These are phyloP conservation scores for Tinea trinotella DNA, from an alignment of 2,888 invertebrate species.

Conservation along the genomic window DNA sequence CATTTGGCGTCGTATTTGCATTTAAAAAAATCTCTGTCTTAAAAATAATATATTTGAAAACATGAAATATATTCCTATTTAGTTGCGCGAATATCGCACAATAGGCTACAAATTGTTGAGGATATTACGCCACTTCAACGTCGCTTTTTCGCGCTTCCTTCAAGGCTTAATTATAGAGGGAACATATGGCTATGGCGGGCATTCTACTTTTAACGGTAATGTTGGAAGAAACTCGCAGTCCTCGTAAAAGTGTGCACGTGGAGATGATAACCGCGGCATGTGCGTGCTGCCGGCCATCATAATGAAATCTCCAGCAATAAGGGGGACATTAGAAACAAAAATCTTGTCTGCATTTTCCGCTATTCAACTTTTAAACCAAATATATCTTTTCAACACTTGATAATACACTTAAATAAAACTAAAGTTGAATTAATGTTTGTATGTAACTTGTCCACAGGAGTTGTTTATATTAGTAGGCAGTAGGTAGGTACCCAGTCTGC, in stretches of 20 bases:
- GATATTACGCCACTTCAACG: background rate
- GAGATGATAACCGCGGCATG: background rate
- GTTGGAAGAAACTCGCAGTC: background rate
- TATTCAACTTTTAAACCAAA: background rate
- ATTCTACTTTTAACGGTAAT: constrained; percentile 1
- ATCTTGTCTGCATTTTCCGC: background rate
- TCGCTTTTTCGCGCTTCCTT: constrained; percentile 10
- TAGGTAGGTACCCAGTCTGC: too few species aligned
- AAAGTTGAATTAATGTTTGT: too few species aligned
- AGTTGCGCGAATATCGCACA: background rate
- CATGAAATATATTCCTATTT: background rate
- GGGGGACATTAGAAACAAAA: background rate
- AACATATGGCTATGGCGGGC: background rate
- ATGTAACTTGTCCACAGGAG: too few species aligned
- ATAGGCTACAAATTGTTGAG: constrained; percentile 6
- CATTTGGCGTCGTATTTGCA: too few species aligned
- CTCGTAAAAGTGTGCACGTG: background rate
- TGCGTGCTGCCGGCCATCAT: background rate
- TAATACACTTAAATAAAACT: too few species aligned
- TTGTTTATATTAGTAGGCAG: too few species aligned
- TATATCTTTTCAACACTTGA: too few species aligned
- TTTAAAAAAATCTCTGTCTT: too few species aligned
- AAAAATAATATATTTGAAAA: too few species aligned
- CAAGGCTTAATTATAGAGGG: constrained; percentile 5
- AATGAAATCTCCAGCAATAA: background rate